phyloP scores from a whole-genome alignment of 2,888 invertebrate genomes.

The Antheraea yamamai region DNA sequence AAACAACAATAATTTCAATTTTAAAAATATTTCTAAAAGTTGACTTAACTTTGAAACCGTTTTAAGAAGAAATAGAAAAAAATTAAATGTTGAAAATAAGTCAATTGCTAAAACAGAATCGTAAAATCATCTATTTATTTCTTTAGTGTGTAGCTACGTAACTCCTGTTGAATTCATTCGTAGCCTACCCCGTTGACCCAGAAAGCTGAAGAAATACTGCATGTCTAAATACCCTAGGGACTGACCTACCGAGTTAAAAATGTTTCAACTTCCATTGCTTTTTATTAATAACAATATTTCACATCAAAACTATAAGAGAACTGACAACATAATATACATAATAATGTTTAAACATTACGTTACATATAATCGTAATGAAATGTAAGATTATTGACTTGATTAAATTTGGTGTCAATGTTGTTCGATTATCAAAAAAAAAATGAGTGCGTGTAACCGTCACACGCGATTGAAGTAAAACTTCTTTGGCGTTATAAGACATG shows the following conservation, averaged over 20 bases:
- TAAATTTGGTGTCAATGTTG: not conserved
- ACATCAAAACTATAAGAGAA: not conserved
- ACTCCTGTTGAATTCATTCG: constrained; percentile 14
- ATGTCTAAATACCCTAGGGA: constrained; percentile 8
- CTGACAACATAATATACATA: not conserved
- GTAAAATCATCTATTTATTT: not conserved
- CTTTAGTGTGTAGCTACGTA: not conserved
- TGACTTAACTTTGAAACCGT: not conserved
- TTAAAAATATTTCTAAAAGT: not conserved
- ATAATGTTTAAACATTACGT: not conserved
- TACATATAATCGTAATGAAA: too few species aligned
- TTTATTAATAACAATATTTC: not conserved
- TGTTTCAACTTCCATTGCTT: not conserved
- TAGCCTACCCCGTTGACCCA: constrained; percentile 17
- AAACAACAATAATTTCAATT: not conserved
- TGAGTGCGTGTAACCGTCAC: too few species aligned
- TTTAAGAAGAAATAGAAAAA: not conserved
- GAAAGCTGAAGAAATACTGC: constrained; percentile 20
- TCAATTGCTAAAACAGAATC: not conserved
- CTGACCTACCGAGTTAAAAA: constrained; percentile 11
- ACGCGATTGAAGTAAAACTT: too few species aligned
- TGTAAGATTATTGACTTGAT: not conserved
- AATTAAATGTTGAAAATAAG: not conserved
- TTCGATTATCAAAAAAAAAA: not conserved
- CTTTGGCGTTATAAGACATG: too few species aligned